Evolutionary conservation across 2,113 vertebrate species (phyloP).

Genomic region (Diadophis punctatus): DNA sequence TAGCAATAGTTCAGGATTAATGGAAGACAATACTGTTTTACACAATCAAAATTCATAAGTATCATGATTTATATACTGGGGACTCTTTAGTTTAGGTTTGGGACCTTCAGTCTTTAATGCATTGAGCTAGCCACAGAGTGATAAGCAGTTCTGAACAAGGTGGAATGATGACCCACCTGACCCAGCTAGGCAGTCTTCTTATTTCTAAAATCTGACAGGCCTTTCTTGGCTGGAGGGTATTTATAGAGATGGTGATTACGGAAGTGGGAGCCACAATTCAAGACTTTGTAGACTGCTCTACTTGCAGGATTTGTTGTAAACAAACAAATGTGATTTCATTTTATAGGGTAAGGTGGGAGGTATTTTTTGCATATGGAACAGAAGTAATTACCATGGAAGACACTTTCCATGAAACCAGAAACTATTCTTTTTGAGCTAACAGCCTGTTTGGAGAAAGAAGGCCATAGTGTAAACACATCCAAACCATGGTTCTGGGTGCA

Average conservation of each 20-base stretch:
- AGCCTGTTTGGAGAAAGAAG: too few relatives aligned
- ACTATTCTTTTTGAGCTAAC: too few relatives aligned
- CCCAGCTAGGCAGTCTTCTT: not conserved
- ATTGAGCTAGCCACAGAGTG: not conserved
- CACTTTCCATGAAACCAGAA: not conserved
- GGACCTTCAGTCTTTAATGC: not conserved
- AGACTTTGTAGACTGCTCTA: not conserved
- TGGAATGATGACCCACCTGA: not conserved
- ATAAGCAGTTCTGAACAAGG: not conserved
- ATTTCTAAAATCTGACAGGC: not conserved
- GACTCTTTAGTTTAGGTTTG: not conserved
- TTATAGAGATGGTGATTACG: not conserved
- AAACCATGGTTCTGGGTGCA: too few relatives aligned
- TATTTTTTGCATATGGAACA: not conserved
- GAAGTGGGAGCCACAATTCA: not conserved
- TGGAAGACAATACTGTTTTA: not conserved
- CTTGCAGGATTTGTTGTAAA: not conserved
- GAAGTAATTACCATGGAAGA: not conserved
- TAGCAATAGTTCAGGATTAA: not conserved
- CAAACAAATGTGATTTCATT: not conserved
- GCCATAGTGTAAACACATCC: too few relatives aligned
- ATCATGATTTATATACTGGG: not conserved
- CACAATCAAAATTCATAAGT: not conserved
- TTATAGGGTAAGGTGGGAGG: not conserved
- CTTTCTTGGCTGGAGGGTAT: not conserved